Conservation (phyloP, 2,797 vertebrate species). For the Phataginus tetradactyla region DNA sequence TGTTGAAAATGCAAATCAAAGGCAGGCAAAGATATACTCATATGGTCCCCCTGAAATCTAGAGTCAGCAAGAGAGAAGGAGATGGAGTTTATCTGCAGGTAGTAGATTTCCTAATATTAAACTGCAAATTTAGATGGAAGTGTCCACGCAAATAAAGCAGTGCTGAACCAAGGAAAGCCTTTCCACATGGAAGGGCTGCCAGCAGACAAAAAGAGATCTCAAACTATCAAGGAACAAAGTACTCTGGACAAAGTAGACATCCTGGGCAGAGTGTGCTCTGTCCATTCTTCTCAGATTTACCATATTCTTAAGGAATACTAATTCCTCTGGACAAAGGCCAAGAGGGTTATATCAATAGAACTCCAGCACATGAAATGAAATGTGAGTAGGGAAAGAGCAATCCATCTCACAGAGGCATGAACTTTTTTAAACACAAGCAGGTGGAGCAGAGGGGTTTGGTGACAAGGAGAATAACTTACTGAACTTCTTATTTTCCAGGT, state of each 20-base stretch:
- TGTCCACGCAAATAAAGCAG: background rate
- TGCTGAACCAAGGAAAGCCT: background rate
- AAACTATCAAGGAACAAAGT: background rate
- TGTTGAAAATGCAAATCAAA: background rate
- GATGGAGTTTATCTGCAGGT: background rate
- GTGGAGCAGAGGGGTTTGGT: background rate
- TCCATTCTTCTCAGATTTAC: background rate
- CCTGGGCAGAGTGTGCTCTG: background rate
- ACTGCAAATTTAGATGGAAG: background rate
- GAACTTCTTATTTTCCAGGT: background rate
- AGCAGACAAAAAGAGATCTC: too few relatives aligned
- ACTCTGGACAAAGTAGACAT: background rate
- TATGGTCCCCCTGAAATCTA: background rate
- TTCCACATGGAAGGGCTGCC: background rate
- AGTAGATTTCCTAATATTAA: background rate
- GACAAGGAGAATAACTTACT: background rate
- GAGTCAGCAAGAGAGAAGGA: too few relatives aligned
- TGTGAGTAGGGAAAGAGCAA: background rate
- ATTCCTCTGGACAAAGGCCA: background rate
- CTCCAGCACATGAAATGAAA: background rate
- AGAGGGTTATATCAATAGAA: background rate
- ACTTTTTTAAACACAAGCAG: background rate
- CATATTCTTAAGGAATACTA: background rate
- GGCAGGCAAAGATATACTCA: background rate
- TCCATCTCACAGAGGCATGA: background rate